Evolutionary conservation across 2,888 invertebrate species (phyloP).

Genomic region (Tipula unca): DNA sequence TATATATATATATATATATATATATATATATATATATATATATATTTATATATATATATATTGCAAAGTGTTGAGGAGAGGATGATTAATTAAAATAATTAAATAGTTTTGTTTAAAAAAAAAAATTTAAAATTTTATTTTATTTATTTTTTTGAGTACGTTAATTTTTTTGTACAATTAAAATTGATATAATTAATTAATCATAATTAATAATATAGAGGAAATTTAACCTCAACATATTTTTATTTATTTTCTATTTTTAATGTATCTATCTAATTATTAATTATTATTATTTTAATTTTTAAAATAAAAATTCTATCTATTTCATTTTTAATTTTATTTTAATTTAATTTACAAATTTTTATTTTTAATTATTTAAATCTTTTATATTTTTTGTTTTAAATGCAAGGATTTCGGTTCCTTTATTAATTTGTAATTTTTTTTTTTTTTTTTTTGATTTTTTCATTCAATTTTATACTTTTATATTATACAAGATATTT

Average conservation of each 20-base stretch:
- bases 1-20: not conserved
- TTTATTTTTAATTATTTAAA: conserved; percentile 21
- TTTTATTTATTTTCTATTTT: not conserved
- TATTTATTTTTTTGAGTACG: not conserved
- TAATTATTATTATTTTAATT: not conserved
- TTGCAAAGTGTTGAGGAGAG: conserved; percentile 8
- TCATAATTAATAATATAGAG: not conserved
- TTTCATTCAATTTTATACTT: not conserved
- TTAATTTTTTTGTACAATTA: not conserved
- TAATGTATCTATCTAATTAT: not conserved
- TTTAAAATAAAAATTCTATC: conserved; percentile 17
- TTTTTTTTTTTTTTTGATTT: conserved; percentile 19
- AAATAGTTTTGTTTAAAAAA: not conserved
- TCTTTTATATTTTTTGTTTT: conserved; percentile 23
- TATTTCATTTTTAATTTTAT: not conserved
- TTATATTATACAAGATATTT: conserved; percentile 15
- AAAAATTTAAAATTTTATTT: not conserved
- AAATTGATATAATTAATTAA: not conserved
- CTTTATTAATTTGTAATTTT: conserved; percentile 22
- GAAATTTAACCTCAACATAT: not conserved
- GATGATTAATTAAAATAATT: not conserved
- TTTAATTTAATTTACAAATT: not conserved
- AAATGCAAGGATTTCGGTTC: conserved; percentile 28
- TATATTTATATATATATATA: not conserved
- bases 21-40: not conserved